Evolutionary conservation across 2,113 vertebrate genomes (phyloP).

Genomic region (Rhinogobius similis): DNA sequence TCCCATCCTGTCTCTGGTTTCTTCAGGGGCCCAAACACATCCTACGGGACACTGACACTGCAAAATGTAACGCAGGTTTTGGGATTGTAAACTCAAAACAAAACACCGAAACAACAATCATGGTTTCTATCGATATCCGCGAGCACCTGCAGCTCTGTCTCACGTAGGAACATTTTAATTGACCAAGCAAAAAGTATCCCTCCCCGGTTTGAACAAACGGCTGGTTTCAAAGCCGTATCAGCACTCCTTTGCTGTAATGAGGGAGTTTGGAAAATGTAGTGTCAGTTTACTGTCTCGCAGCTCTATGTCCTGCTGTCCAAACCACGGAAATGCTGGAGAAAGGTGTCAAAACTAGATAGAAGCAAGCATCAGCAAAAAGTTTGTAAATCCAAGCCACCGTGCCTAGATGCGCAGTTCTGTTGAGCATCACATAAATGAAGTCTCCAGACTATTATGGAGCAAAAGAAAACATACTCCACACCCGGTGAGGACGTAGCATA

Average conservation of each 20-base stretch:
- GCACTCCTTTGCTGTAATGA: constrained; percentile 67
- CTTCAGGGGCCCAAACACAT: constrained; percentile 56
- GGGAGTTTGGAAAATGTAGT: constrained; percentile 54
- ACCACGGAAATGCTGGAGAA: constrained; percentile 56
- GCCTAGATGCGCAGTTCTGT: constrained; percentile 61
- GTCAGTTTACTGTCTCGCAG: constrained; percentile 59
- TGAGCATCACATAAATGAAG: constrained; percentile 66
- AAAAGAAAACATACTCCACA: constrained; percentile 40
- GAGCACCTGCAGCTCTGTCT: constrained; percentile 65
- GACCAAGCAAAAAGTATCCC: constrained; percentile 52
- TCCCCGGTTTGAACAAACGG: constrained; percentile 49
- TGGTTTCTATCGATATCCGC: constrained; percentile 31
- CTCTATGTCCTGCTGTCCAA: constrained; percentile 63
- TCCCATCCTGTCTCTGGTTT: constrained; percentile 42
- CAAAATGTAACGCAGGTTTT: constrained; percentile 53
- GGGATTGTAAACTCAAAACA: constrained; percentile 22
- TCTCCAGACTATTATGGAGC: constrained; percentile 59
- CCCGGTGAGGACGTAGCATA: constrained; percentile 43
- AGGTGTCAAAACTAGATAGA: constrained; percentile 59
- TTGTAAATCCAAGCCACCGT: constrained; percentile 44
- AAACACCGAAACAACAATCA: constrained; percentile 30
- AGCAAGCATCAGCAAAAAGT: constrained; percentile 72
- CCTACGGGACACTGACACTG: constrained; percentile 55
- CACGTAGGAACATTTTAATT: constrained; percentile 67
- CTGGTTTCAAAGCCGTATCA: constrained; percentile 66